Conservation (phyloP, 2,113 vertebrate genomes). For the Acinonyx jubatus region DNA sequence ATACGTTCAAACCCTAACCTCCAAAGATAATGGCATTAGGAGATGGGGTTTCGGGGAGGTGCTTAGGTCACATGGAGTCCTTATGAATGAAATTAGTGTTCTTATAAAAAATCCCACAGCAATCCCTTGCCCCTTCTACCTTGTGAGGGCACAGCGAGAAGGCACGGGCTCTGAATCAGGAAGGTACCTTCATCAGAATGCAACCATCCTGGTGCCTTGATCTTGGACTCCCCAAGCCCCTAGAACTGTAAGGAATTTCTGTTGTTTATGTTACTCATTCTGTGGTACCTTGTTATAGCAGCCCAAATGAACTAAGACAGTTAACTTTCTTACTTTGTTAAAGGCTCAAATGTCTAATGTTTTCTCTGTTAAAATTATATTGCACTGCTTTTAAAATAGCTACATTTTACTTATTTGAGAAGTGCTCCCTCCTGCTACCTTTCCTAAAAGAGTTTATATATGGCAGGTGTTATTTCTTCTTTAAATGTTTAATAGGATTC, state of each 20-base stretch:
- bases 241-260: background rate
- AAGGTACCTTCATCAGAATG: background rate
- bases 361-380: background rate
- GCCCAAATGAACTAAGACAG: background rate
- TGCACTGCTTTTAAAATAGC: conserved; percentile 4
- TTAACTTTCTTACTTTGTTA: background rate
- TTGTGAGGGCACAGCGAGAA: background rate
- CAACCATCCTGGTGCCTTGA: background rate
- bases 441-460: background rate
- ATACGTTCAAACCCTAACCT: background rate
- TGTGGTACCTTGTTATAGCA: background rate
- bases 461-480: background rate
- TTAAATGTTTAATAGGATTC: conserved; percentile 5
- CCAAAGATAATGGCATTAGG: background rate
- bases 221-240: background rate
- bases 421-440: background rate
- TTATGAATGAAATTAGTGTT: background rate
- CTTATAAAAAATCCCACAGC: background rate
- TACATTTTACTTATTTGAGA: background rate
- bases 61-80: background rate
- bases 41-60: background rate
- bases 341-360: background rate
- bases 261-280: background rate
- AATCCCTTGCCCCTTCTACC: background rate
- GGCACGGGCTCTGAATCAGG: background rate